Evolutionary conservation across 2,113 vertebrate genomes (phyloP).

Genomic region (Malurus melanocephalus): DNA sequence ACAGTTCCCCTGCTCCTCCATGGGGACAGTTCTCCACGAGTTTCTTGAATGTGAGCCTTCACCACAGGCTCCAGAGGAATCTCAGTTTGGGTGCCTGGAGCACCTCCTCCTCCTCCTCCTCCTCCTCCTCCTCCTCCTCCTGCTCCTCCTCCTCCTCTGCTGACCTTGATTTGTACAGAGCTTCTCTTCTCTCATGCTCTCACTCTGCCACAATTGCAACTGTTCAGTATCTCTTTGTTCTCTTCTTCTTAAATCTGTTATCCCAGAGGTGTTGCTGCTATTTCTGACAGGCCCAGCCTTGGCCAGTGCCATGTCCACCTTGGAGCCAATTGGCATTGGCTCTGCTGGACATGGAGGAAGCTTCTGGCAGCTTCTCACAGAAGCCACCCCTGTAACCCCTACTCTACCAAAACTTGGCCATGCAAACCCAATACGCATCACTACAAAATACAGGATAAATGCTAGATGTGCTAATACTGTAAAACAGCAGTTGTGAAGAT

Average conservation of each 20-base stretch:
- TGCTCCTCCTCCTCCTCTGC: neutral
- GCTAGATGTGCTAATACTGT: neutral
- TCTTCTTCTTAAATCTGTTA: neutral
- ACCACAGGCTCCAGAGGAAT: neutral
- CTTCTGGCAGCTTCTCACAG: neutral
- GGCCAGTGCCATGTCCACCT: too few species aligned
- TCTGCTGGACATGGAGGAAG: neutral
- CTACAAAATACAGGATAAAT: neutral
- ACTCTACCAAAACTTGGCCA: fast-evolving
- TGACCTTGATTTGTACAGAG: neutral
- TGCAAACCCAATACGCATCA: fast-evolving
- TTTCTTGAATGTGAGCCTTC: neutral
- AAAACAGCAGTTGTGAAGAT: neutral
- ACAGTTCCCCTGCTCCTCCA: too few species aligned
- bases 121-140: neutral
- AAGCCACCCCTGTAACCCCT: neutral
- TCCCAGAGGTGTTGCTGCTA: fast-evolving
- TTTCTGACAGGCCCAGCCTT: neutral
- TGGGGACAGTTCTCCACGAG: too few species aligned
- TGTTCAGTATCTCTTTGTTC: neutral
- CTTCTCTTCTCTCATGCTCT: neutral
- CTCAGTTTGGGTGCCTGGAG: neutral
- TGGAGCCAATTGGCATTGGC: neutral
- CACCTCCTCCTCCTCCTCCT: neutral
- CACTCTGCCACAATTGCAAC: neutral